These are phyloP conservation scores for Dexiosoma caninum DNA, from an alignment of 2,888 invertebrate species.

Conservation along the genomic window DNA sequence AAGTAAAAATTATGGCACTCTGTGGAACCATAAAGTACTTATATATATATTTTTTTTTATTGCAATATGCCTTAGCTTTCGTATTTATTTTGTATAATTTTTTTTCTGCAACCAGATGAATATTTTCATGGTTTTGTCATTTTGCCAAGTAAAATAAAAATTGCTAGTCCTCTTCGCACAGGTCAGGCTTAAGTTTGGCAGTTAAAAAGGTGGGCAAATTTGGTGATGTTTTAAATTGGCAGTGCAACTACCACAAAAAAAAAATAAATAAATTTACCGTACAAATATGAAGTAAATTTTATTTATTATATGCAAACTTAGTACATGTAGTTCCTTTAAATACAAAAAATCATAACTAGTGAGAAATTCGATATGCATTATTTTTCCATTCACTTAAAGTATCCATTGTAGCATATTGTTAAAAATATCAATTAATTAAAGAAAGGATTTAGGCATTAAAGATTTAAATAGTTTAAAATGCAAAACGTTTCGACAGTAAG, in stretches of 20 bases:
- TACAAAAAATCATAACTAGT: too few relatives aligned
- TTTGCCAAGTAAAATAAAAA: constrained; percentile 60
- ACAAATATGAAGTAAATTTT: background rate
- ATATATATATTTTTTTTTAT: constrained; percentile 32
- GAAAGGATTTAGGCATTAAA: too few relatives aligned
- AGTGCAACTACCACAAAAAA: background rate
- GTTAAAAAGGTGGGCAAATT: background rate
- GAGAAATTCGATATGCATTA: too few relatives aligned
- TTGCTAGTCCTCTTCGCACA: constrained; percentile 16
- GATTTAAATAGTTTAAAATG: too few relatives aligned
- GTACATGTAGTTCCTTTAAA: too few relatives aligned
- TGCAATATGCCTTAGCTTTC: constrained; percentile 28
- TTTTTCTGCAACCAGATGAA: constrained; percentile 51
- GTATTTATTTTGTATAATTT: constrained; percentile 7
- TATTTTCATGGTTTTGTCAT: constrained; percentile 62
- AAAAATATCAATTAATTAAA: too few relatives aligned
- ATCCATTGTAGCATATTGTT: too few relatives aligned
- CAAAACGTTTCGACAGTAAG: too few relatives aligned
- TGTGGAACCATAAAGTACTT: constrained; percentile 65
- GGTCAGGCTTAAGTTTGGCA: constrained; percentile 16
- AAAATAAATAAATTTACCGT: background rate
- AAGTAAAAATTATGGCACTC: constrained; percentile 66
- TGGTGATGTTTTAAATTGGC: background rate
- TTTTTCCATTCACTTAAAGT: too few relatives aligned
- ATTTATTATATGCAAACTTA: background rate